Base-by-base conservation (phyloP, 2,888 invertebrate genomes). In the Xestia rhomboidea region DNA sequence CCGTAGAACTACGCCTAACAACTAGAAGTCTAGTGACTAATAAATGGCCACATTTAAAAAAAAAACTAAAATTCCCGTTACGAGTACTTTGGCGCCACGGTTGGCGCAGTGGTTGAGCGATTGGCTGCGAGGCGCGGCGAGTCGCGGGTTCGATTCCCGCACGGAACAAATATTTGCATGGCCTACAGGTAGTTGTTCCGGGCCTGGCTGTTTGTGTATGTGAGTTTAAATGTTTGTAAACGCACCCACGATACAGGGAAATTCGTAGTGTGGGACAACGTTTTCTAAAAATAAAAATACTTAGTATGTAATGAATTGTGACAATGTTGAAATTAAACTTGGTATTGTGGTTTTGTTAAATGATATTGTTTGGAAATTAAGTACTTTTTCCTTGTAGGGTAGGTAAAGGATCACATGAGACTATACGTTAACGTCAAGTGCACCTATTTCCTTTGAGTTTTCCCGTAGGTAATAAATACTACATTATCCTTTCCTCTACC, bases 401-500 rank as follows among this genome's bases (percentile, higher is more conserved):
- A 44, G 18, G 2, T 41, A 44, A 5, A 38, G 15, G 27, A 27
- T 41, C 54, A 41, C 38, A 10, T 71, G 38, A 38, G n/a, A 8
- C 7, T 41, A 18, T 11, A 30, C 5, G 30, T n/a, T 27, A 5
- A 27, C 18, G 5, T 24, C 18, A 18, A 68, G 5, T 30, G 10
- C n/a, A 41, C 10, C 18, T 38, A 49, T 66, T 72, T 72, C 54
- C 30, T 64, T 41, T 41, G 15, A 46, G 41, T 64, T 57, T 78
- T 7, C 57, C 54, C 49, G 13, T 24, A 41, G 3, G 63, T 46
- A 46, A n/a, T 41, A n/a, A 64, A 63, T 30, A n/a, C 11, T 38
- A 46, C 5, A 8, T 38, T 38, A 21, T 27, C 15, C 6, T 46
- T 57, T 49, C 38, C 46, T 54, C 7, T 38, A 64, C 44, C 24